Evolutionary conservation across 1,140 invertebrate species (phyloP).

Genomic region (Venturia canescens): DNA sequence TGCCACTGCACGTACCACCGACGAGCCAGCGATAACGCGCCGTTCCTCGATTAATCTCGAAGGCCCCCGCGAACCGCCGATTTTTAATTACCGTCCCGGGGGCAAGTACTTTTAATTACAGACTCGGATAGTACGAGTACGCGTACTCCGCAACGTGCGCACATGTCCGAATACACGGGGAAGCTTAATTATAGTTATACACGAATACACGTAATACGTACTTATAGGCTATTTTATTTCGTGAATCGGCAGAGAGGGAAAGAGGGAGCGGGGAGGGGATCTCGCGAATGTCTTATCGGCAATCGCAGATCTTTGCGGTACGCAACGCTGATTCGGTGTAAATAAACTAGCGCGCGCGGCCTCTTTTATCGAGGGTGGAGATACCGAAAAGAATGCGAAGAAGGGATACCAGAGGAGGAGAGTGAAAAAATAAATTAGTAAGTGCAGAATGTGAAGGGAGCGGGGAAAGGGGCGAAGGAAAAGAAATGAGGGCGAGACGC

Average conservation of each 20-base stretch:
- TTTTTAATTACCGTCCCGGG: constrained; percentile 44
- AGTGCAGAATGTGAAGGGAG: constrained; percentile 2
- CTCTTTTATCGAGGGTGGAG: constrained; percentile 22
- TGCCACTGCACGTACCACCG: constrained; percentile 40
- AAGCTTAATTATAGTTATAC: constrained; percentile 26
- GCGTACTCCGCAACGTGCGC: not conserved
- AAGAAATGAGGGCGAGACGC: constrained; percentile 23
- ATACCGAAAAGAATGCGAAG: constrained; percentile 4
- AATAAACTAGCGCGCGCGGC: constrained; percentile 37
- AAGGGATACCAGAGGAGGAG: constrained; percentile 6
- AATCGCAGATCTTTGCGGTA: constrained; percentile 35
- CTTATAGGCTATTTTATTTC: constrained; percentile 37
- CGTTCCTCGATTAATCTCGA: constrained; percentile 39
- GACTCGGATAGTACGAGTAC: constrained; percentile 33
- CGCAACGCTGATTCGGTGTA: constrained; percentile 43
- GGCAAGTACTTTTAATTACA: constrained; percentile 46
- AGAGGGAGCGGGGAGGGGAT: not conserved
- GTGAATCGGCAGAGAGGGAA: constrained; percentile 10
- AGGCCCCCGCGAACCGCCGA: constrained; percentile 40
- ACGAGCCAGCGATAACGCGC: constrained; percentile 54
- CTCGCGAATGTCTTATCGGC: constrained; percentile 31
- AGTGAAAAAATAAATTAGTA: constrained; percentile 36
- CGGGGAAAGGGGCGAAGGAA: not conserved
- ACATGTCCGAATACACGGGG: not conserved
- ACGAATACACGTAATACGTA: constrained; percentile 27